Percentiles rank a stretch among this genome's conserved stretches.
Conservation (phyloP, 2,888 invertebrate species). For the Halictus quadricinctus region DNA sequence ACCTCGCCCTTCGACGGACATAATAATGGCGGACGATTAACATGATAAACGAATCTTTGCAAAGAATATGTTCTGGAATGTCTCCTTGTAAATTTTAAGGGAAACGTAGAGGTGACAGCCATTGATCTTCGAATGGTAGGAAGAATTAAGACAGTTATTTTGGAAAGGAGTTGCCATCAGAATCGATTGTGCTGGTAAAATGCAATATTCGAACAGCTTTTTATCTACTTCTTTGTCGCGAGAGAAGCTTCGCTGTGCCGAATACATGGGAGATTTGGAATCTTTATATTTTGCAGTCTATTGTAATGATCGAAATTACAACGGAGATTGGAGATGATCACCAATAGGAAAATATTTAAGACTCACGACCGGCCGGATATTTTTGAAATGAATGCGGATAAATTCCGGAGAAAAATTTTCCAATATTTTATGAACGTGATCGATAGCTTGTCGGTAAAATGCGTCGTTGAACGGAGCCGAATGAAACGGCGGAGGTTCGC, state of each 20-base stretch:
- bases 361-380: not conserved
- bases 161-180: not conserved
- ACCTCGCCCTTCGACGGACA: not conserved
- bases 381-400: not conserved
- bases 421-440: not conserved
- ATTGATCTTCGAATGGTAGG: not conserved
- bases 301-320: no score
- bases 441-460: not conserved
- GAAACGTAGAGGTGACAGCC: no score
- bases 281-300: no score
- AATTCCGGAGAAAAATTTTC: not conserved
- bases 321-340: not conserved
- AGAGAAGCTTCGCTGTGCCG: no score
- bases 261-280: no score
- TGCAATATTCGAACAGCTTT: no score
- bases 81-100: not conserved
- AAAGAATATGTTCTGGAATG: no score
- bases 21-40: slow-evolving; percentile 35
- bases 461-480: not conserved
- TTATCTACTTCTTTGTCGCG: no score
- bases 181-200: no score
- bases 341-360: not conserved
- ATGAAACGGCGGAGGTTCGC: not conserved
- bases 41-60: not conserved
- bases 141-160: not conserved